phyloP scores from a whole-genome alignment of 2,797 vertebrate genomes.

The Acanthornis magna region DNA sequence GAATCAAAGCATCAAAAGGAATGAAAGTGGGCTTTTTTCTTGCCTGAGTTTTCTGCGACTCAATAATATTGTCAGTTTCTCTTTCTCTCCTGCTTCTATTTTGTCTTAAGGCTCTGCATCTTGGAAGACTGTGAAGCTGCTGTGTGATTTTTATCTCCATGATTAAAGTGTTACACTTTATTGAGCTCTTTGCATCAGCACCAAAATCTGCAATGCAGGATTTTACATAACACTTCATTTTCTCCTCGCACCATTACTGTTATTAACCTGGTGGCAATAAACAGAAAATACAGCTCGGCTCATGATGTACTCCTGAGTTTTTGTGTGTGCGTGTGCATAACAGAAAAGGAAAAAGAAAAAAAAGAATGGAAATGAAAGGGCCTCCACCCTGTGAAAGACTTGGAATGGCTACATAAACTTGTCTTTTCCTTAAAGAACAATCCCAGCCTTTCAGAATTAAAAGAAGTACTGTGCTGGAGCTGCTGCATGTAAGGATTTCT shows the following conservation, averaged over 20 bases:
- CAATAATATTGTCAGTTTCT: background rate
- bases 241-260: slow-evolving; percentile 72
- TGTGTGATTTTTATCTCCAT: slow-evolving; percentile 78
- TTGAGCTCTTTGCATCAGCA: slow-evolving; percentile 78
- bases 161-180: slow-evolving; percentile 80
- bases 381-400: background rate
- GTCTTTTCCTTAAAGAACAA: slow-evolving; percentile 18
- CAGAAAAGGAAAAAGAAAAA: background rate
- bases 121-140: slow-evolving; percentile 69
- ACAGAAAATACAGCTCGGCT: slow-evolving; percentile 70
- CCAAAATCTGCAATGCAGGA: slow-evolving; percentile 79
- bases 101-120: slow-evolving; percentile 60
- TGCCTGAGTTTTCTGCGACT: slow-evolving; percentile 27
- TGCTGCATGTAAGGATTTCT: background rate
- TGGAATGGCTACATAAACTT: background rate
- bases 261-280: slow-evolving; percentile 79
- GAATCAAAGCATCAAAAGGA: background rate
- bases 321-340: background rate
- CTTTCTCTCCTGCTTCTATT: slow-evolving; percentile 13
- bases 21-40: background rate
- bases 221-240: slow-evolving; percentile 80
- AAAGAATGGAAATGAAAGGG: background rate
- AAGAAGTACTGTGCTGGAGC: background rate
- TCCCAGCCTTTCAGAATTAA: background rate
- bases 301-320: slow-evolving; percentile 58